These are phyloP conservation scores for Radopholus similis DNA, from an alignment of 1,140 invertebrate species.

Conservation along the genomic window DNA sequence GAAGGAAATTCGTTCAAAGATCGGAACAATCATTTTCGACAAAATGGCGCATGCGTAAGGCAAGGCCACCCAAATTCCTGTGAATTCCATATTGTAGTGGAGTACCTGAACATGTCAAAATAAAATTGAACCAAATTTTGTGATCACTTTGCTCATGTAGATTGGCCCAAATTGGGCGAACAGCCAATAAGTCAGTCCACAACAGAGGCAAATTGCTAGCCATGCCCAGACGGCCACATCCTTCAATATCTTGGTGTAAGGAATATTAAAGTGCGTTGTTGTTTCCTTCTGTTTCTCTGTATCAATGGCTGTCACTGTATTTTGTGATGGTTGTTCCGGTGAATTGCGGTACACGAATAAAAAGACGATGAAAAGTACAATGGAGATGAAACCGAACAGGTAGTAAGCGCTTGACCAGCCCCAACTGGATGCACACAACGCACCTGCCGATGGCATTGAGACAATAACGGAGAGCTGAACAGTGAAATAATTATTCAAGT, in stretches of 20 bases:
- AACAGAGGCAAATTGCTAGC: slow-evolving; percentile 4
- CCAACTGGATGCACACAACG: slow-evolving; percentile 8
- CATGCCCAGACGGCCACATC: slow-evolving; percentile 18
- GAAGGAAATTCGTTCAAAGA: neutral
- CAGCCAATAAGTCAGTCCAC: slow-evolving; percentile 4
- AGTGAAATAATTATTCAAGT: neutral
- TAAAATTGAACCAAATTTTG: too few relatives aligned
- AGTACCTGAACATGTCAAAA: neutral
- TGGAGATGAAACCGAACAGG: slow-evolving; percentile 12
- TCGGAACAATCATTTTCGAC: neutral
- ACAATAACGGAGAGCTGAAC: slow-evolving; percentile 8
- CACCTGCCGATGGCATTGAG: slow-evolving; percentile 31
- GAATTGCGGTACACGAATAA: slow-evolving; percentile 27
- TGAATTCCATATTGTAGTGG: neutral
- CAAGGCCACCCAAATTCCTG: neutral
- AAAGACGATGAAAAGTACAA: slow-evolving; percentile 26
- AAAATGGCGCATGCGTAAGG: neutral
- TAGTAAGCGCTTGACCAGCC: slow-evolving; percentile 26
- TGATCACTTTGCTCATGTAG: slow-evolving; percentile 34
- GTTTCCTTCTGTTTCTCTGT: neutral
- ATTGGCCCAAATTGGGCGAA: slow-evolving; percentile 31
- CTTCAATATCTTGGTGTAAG: slow-evolving; percentile 14
- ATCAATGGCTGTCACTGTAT: neutral
- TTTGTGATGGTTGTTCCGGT: slow-evolving; percentile 14
- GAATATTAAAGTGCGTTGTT: neutral